These are phyloP conservation scores for Microtus oregoni DNA, from an alignment of 2,113 vertebrate species.

Conservation along the genomic window DNA sequence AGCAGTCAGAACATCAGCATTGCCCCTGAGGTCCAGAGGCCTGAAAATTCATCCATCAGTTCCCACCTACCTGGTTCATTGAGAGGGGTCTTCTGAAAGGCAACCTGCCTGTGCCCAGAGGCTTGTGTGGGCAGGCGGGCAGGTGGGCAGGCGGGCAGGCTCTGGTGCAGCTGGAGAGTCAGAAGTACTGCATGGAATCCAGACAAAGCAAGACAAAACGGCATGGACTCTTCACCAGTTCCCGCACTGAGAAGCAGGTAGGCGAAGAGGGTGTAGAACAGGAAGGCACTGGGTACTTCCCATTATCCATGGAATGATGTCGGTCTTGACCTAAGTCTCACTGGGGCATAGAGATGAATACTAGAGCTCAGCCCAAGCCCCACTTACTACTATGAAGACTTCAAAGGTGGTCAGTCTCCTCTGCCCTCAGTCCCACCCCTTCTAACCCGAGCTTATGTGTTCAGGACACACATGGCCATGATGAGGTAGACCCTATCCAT, in stretches of 20 bases:
- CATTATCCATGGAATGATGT: background rate
- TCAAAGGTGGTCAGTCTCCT: background rate
- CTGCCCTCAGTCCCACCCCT: background rate
- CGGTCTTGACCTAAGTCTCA: background rate
- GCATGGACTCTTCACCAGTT: background rate
- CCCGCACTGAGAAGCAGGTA: background rate
- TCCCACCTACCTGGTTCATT: background rate
- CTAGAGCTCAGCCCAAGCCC: background rate
- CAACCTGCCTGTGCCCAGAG: background rate
- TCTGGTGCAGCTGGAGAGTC: background rate
- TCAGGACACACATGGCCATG: background rate
- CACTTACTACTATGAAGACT: background rate
- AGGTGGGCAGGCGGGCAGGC: background rate
- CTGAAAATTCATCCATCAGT: background rate
- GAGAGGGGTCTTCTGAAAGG: background rate
- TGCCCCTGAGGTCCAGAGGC: background rate
- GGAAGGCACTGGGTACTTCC: background rate
- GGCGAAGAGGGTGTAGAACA: fast-evolving
- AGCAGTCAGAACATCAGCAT: background rate
- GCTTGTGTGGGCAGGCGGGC: too few species aligned
- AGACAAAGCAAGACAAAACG: background rate
- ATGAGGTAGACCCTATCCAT: background rate
- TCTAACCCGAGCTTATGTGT: background rate
- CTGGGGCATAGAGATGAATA: background rate
- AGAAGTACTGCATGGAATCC: background rate